Conservation (phyloP, 2,797 vertebrate species). For the Cottoperca gobio region DNA sequence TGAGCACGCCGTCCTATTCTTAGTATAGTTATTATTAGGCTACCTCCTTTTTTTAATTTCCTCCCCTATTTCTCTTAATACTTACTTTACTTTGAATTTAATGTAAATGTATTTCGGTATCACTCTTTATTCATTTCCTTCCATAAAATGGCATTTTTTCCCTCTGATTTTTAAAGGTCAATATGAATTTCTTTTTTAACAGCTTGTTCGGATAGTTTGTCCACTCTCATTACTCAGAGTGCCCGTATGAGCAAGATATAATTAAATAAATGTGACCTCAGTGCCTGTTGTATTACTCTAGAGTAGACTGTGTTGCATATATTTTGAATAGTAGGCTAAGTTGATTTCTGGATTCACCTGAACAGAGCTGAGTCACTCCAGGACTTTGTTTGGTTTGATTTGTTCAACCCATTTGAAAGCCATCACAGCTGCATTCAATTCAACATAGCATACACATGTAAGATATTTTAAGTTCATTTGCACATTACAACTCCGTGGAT, state of each 20-base stretch:
- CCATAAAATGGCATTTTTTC: not conserved
- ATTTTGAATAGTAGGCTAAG: not conserved
- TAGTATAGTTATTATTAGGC: not conserved
- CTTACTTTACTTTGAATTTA: not conserved
- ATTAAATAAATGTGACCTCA: not conserved
- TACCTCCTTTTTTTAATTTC: not conserved
- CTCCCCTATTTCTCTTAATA: not conserved
- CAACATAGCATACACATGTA: no score
- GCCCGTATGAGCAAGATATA: not conserved
- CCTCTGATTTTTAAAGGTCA: not conserved
- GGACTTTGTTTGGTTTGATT: not conserved
- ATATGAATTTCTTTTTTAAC: not conserved
- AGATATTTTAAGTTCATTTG: no score
- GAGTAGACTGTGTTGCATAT: not conserved
- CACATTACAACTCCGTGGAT: no score
- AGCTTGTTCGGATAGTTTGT: not conserved
- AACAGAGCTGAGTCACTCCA: not conserved
- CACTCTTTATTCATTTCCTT: not conserved
- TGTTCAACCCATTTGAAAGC: not conserved
- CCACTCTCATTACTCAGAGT: not conserved
- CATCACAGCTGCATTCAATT: not conserved
- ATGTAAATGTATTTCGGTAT: no score
- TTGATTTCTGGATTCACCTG: not conserved
- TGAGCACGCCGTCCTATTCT: not conserved
- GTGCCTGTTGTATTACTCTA: slow-evolving; percentile 1